phyloP scores from a whole-genome alignment of 2,797 vertebrate species.

The Syngnathus acus region DNA sequence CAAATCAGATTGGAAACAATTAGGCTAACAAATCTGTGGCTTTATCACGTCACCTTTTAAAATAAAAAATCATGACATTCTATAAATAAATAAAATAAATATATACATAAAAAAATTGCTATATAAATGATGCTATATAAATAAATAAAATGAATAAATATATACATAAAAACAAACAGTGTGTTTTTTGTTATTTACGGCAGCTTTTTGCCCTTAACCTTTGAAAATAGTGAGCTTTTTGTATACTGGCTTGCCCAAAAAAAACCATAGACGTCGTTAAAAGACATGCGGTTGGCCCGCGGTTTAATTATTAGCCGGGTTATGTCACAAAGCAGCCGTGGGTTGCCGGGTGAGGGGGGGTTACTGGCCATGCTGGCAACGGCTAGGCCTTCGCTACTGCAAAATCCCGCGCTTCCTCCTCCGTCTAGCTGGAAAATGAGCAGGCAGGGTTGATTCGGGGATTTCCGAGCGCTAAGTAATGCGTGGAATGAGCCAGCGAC shows the following conservation, averaged over 20 bases:
- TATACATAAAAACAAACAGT: too few species aligned
- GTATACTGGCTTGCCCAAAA: not conserved
- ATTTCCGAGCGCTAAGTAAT: constrained; percentile 65
- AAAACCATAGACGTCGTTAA: not conserved
- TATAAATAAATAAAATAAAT: too few species aligned
- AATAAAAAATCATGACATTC: too few species aligned
- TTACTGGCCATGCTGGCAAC: constrained; percentile 8
- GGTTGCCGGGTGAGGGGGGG: not conserved
- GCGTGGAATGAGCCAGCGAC: constrained; percentile 57
- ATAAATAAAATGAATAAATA: too few species aligned
- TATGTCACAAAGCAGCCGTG: not conserved
- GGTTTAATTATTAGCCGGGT: constrained; percentile 7
- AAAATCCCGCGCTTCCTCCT: constrained; percentile 37
- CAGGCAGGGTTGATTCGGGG: constrained; percentile 49
- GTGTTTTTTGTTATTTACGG: not conserved
- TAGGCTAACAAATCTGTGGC: too few species aligned
- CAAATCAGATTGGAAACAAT: too few species aligned
- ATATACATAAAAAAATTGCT: too few species aligned
- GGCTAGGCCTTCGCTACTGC: constrained; percentile 12
- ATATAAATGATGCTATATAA: too few species aligned
- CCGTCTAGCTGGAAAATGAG: constrained; percentile 41
- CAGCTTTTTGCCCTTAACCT: not conserved
- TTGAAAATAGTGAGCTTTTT: not conserved
- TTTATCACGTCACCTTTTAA: too few species aligned
- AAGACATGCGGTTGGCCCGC: not conserved